Evolutionary conservation across 1,140 invertebrate genomes (phyloP).

Genomic region (Ceratoteleas bidentatus): DNA sequence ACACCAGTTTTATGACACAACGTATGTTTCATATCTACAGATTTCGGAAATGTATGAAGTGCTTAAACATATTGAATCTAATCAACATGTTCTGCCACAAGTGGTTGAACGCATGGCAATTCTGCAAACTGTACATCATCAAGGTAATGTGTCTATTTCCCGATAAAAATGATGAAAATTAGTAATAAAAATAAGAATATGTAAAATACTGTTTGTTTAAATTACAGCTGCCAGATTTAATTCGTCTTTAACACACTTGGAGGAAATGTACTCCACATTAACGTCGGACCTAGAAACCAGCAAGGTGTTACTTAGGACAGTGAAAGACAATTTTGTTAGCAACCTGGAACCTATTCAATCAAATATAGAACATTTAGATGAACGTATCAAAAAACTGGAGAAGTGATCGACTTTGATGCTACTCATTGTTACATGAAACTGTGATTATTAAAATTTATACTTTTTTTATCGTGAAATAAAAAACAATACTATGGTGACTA

Average conservation of each 20-base stretch:
- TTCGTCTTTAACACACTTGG: constrained; percentile 90
- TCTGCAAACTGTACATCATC: constrained; percentile 92
- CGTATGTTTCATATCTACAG: constrained; percentile 76
- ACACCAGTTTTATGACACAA: background rate
- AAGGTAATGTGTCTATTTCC: constrained; percentile 84
- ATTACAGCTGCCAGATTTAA: constrained; percentile 90
- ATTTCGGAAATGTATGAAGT: constrained; percentile 92
- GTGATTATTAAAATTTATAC: too few species aligned
- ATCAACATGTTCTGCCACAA: too few species aligned
- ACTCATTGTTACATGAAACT: too few species aligned
- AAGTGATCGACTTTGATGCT: constrained; percentile 25
- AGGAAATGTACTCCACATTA: constrained; percentile 90
- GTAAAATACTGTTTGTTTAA: constrained; percentile 18
- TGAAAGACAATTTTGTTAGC: constrained; percentile 89
- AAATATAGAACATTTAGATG: constrained; percentile 88
- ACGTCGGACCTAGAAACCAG: constrained; percentile 87
- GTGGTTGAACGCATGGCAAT: too few species aligned
- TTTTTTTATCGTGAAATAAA: too few species aligned
- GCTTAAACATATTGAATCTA: too few species aligned
- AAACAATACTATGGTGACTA: too few species aligned
- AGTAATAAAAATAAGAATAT: constrained; percentile 36
- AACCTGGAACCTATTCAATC: constrained; percentile 89
- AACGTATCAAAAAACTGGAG: constrained; percentile 84
- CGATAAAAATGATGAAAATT: constrained; percentile 12
- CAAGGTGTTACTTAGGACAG: constrained; percentile 89